Conservation (phyloP, 2,113 vertebrate species). For the Syngnathus typhle region DNA sequence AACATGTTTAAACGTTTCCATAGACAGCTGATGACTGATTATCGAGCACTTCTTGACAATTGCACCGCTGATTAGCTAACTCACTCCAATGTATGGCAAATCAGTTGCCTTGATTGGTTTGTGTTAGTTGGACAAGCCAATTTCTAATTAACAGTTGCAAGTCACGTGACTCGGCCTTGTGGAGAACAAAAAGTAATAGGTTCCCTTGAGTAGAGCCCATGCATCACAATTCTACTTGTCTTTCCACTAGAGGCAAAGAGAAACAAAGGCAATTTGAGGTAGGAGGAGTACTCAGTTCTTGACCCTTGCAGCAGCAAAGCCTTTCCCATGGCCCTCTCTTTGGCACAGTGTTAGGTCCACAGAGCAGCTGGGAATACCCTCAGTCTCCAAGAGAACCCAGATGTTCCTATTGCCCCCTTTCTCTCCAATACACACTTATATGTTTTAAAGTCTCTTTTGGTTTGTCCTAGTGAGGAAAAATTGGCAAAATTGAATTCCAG, state of each 20-base stretch:
- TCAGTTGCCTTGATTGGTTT: background rate
- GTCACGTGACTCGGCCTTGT: background rate
- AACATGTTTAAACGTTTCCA: background rate
- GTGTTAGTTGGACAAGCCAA: background rate
- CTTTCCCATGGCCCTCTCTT: constrained; percentile 38
- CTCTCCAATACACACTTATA: constrained; percentile 2
- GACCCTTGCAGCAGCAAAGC: constrained; percentile 26
- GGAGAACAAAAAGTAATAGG: background rate
- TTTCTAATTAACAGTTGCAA: background rate
- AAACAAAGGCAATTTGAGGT: constrained; percentile 12
- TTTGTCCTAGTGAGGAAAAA: constrained; percentile 10
- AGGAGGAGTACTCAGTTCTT: constrained; percentile 15
- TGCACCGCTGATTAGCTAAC: background rate
- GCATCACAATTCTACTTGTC: constrained; percentile 1
- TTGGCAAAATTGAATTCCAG: constrained; percentile 40
- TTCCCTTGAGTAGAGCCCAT: background rate
- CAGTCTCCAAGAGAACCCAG: constrained; percentile 58
- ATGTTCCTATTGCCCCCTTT: constrained; percentile 39
- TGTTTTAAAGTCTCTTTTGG: constrained; percentile 28
- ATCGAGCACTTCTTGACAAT: background rate
- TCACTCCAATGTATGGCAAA: background rate
- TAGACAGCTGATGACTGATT: background rate
- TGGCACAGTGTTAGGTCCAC: constrained; percentile 40
- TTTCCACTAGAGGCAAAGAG: background rate
- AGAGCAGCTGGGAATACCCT: constrained; percentile 64